Conservation (phyloP, 35 echinoderm and acorn worm species). For the Amphiura filiformis region DNA sequence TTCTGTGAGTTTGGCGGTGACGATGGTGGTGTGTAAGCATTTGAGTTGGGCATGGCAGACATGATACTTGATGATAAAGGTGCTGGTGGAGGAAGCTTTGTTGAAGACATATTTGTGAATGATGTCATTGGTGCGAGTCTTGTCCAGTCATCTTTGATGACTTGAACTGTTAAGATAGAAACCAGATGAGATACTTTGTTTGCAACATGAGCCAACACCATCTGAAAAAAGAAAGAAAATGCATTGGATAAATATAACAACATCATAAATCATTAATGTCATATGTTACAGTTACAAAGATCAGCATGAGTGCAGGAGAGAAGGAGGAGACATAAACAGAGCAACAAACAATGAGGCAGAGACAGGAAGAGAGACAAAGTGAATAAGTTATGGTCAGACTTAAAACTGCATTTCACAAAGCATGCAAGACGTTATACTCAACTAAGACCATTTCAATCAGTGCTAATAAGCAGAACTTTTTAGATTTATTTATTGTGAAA, state of each 20-base stretch:
- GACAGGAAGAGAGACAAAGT: too few species aligned
- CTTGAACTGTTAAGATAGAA: constrained; percentile 80
- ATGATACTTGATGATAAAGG: constrained; percentile 26
- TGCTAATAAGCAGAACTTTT: too few species aligned
- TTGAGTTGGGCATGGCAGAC: background rate
- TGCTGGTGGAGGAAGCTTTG: constrained; percentile 46
- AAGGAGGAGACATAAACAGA: too few species aligned
- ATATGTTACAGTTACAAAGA: too few species aligned
- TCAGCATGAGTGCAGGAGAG: too few species aligned
- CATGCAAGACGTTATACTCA: too few species aligned
- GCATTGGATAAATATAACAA: background rate
- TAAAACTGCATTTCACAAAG: too few species aligned
- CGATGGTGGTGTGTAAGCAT: constrained; percentile 6
- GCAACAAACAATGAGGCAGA: too few species aligned
- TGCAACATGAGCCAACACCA: constrained; percentile 97
- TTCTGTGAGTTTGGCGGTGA: constrained; percentile 21
- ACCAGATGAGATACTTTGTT: constrained; percentile 95
- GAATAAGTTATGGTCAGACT: too few species aligned
- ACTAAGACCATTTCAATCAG: too few species aligned
- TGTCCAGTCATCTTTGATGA: constrained; percentile 99
- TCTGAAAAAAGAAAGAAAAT: constrained; percentile 62
- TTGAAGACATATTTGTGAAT: constrained; percentile 30
- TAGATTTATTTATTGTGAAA: too few species aligned
- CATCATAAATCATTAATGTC: background rate
- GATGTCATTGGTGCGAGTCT: constrained; percentile 63